Conservation (phyloP, 1,140 invertebrate species). For the Ylistrum balloti region DNA sequence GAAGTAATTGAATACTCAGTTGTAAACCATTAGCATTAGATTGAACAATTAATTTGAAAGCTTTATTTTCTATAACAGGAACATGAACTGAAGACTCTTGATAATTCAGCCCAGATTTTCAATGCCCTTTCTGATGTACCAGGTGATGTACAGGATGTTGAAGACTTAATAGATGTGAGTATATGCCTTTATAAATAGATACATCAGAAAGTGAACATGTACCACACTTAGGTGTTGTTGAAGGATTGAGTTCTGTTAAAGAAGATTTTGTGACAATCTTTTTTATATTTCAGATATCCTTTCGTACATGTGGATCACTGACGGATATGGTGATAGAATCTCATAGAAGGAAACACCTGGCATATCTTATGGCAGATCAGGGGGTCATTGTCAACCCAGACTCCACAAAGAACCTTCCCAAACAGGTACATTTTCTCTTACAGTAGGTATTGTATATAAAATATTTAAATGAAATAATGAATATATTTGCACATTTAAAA, state of each 20-base stretch:
- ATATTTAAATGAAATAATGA: too few species aligned
- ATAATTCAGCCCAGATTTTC: slow-evolving; percentile 95
- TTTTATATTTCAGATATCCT: slow-evolving; percentile 76
- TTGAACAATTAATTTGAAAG: too few species aligned
- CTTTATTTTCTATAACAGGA: too few species aligned
- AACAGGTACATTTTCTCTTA: slow-evolving; percentile 76
- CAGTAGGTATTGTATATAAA: not conserved
- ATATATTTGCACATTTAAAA: too few species aligned
- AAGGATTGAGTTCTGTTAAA: too few species aligned
- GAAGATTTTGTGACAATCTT: too few species aligned
- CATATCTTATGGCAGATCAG: slow-evolving; percentile 98
- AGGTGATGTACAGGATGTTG: slow-evolving; percentile 95
- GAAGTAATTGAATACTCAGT: too few species aligned
- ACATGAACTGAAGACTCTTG: slow-evolving; percentile 84
- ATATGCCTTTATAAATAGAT: not conserved
- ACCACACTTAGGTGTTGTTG: too few species aligned
- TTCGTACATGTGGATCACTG: slow-evolving; percentile 85
- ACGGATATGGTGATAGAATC: slow-evolving; percentile 94
- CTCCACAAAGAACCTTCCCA: slow-evolving; percentile 92
- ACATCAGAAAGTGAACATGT: too few species aligned
- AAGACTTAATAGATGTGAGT: slow-evolving; percentile 88
- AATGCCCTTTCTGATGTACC: slow-evolving; percentile 97
- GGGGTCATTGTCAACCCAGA: slow-evolving; percentile 96
- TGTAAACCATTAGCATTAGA: too few species aligned
- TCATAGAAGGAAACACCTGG: slow-evolving; percentile 94